Percentiles rank a stretch among this genome's conserved stretches.
Evolutionary conservation across 1,140 invertebrate genomes (phyloP).

Genomic region (Meloidogyne hapla): DNA sequence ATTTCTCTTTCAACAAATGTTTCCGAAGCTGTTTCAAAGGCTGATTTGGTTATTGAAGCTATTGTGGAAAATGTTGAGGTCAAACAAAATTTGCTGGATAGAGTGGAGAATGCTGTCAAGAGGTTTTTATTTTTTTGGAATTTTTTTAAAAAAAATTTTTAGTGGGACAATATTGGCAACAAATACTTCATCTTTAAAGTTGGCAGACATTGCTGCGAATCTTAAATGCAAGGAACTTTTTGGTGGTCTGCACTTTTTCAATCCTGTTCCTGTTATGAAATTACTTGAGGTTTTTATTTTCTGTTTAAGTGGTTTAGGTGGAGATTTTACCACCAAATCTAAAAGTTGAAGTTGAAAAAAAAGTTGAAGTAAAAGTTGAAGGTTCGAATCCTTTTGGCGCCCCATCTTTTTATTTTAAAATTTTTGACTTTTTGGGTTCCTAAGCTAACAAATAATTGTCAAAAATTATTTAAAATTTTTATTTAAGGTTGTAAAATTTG

Average conservation of each 20-base stretch:
- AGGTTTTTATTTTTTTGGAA: constrained; percentile 4
- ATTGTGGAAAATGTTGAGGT: constrained; percentile 64
- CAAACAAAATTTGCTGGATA: constrained; percentile 60
- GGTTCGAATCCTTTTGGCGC: neutral
- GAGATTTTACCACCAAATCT: no score
- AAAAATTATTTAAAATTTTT: neutral
- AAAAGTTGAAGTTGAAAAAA: no score
- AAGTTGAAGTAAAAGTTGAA: no score
- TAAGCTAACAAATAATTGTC: no score
- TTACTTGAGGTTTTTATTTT: constrained; percentile 72
- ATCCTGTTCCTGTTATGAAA: constrained; percentile 87
- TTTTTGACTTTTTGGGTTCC: neutral
- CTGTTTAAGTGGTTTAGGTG: neutral
- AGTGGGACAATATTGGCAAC: constrained; percentile 72
- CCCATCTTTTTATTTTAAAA: neutral
- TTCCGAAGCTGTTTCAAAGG: constrained; percentile 59
- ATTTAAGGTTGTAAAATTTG: constrained; percentile 53
- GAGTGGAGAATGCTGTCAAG: constrained; percentile 46
- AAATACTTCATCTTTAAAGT: constrained; percentile 83
- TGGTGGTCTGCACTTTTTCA: constrained; percentile 86
- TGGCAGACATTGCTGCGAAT: constrained; percentile 75
- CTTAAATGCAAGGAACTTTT: constrained; percentile 70
- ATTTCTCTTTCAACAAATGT: constrained; percentile 77
- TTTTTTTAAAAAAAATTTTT: constrained; percentile 18
- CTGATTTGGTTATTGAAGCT: constrained; percentile 64